Conservation (phyloP, 2,797 vertebrate species). For the Antennarius maculatus region DNA sequence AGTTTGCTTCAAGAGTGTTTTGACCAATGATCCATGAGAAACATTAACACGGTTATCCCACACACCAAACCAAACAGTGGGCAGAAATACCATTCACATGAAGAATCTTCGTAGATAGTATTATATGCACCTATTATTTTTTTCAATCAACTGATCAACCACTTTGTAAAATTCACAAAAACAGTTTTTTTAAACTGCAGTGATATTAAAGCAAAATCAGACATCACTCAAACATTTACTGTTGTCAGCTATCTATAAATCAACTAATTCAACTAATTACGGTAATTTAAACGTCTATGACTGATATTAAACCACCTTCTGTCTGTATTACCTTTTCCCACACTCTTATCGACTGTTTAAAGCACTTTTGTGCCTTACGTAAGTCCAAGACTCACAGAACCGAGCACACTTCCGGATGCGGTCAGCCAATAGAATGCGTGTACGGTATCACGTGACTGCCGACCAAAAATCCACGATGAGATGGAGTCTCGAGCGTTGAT, state of each 20-base stretch:
- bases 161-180: too few species aligned
- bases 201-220: background rate
- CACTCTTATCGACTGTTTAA: too few species aligned
- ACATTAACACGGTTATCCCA: slow-evolving; percentile 6
- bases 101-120: background rate
- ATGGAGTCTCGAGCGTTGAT: too few species aligned
- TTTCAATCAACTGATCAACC: background rate
- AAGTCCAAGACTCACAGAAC: too few species aligned
- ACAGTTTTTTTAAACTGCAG: background rate
- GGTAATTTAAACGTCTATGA: background rate
- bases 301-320: background rate
- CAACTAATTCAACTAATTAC: background rate
- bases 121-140: background rate
- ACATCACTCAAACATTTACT: too few species aligned
- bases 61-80: slow-evolving; percentile 8
- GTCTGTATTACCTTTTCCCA: too few species aligned
- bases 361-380: too few species aligned
- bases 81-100: background rate
- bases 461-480: too few species aligned
- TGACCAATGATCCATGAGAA: slow-evolving; percentile 35
- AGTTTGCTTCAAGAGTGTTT: slow-evolving; percentile 28
- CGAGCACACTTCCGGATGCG: too few species aligned
- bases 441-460: too few species aligned
- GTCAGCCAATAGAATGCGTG: too few species aligned
- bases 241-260: background rate